phyloP scores from a whole-genome alignment of 2,888 invertebrate species.

The Chorisops tibialis region DNA sequence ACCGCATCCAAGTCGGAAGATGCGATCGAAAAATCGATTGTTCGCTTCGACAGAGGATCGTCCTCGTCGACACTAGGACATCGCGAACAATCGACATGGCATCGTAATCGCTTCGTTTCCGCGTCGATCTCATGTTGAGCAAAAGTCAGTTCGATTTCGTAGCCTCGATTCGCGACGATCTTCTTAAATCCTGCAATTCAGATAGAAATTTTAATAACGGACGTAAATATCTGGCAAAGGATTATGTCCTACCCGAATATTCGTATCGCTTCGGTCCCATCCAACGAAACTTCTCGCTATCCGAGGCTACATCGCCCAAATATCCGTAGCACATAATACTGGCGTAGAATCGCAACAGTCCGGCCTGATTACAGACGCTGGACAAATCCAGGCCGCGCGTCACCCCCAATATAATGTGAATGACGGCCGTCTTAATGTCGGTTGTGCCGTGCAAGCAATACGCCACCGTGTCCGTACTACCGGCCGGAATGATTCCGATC shows the following conservation, averaged over 20 bases:
- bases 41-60: slow-evolving; percentile 14
- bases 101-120: background rate
- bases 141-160: slow-evolving; percentile 59
- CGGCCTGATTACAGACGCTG: slow-evolving; percentile 62
- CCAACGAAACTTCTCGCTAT: slow-evolving; percentile 78
- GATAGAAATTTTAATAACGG: background rate
- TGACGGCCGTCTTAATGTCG: slow-evolving; percentile 74
- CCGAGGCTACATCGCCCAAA: slow-evolving; percentile 75
- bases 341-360: slow-evolving; percentile 64
- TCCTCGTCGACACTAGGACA: background rate
- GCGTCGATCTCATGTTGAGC: background rate
- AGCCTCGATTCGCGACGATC: slow-evolving; percentile 61
- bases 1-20: background rate
- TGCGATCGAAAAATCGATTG: slow-evolving; percentile 25
- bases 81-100: background rate
- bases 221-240: background rate
- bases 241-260: slow-evolving; percentile 62
- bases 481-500: slow-evolving; percentile 63
- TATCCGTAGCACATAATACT: slow-evolving; percentile 81
- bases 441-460: slow-evolving; percentile 76
- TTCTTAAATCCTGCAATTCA: slow-evolving; percentile 61
- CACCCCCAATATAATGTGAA: slow-evolving; percentile 78
- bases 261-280: slow-evolving; percentile 83
- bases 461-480: slow-evolving; percentile 75
- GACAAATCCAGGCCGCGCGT: slow-evolving; percentile 71